These are phyloP conservation scores for Ciconia boyciana DNA, from an alignment of 2,113 vertebrate species.

Conservation along the genomic window DNA sequence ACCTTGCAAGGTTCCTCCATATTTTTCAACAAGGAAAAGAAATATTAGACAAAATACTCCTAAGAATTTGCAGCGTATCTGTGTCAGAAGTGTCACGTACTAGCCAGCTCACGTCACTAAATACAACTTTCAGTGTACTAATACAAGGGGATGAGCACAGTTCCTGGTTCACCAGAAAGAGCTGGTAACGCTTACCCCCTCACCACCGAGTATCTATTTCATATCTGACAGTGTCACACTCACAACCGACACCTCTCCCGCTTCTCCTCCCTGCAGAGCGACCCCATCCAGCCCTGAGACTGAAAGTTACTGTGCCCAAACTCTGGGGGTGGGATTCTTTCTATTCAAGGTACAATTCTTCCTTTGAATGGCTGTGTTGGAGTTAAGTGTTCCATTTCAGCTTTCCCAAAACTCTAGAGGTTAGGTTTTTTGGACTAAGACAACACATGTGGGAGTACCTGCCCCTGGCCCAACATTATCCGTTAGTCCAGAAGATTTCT, in stretches of 20 bases:
- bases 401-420: background rate
- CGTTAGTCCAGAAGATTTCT: background rate
- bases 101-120: background rate
- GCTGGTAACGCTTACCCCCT: background rate
- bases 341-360: background rate
- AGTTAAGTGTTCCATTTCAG: background rate
- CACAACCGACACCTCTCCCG: background rate
- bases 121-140: background rate
- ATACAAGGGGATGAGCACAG: background rate
- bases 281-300: background rate
- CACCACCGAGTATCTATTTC: background rate
- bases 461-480: background rate
- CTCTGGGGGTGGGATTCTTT: background rate
- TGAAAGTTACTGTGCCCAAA: background rate
- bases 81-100: background rate
- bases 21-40: background rate
- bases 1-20: background rate
- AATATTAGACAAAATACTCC: background rate
- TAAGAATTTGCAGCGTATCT: background rate
- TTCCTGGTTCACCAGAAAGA: background rate
- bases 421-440: background rate
- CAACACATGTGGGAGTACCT: accelerated
- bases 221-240: background rate
- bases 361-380: background rate
- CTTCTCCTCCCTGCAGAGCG: background rate